These are phyloP conservation scores for Potorous gilbertii DNA, from an alignment of 2,797 vertebrate genomes.

Conservation along the genomic window DNA sequence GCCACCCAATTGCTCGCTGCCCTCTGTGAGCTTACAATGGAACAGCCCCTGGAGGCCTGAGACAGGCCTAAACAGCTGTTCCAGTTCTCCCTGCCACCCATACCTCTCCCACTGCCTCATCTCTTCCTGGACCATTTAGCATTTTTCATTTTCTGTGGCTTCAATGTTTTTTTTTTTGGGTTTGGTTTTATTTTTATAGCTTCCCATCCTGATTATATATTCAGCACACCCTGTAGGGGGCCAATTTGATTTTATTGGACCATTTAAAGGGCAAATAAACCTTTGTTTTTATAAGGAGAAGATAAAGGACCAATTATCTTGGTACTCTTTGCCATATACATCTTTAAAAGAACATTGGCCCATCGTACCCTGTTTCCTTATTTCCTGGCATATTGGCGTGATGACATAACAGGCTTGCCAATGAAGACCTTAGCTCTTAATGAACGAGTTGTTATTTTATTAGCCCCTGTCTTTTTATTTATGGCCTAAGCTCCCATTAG, in stretches of 20 bases:
- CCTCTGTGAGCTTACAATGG: slow-evolving; percentile 6
- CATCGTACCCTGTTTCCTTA: slow-evolving; percentile 44
- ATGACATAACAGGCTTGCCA: slow-evolving; percentile 44
- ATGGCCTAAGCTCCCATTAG: slow-evolving; percentile 52
- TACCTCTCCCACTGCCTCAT: background rate
- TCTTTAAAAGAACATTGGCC: slow-evolving; percentile 70
- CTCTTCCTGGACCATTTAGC: slow-evolving; percentile 31
- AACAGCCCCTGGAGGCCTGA: background rate
- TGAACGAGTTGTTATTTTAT: slow-evolving; percentile 64
- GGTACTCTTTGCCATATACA: slow-evolving; percentile 48
- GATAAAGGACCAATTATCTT: slow-evolving; percentile 78
- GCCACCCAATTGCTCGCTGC: slow-evolving; percentile 11
- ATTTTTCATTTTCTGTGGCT: slow-evolving; percentile 57
- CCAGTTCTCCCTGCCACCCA: background rate
- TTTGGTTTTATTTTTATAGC: slow-evolving; percentile 35
- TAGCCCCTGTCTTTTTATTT: slow-evolving; percentile 53
- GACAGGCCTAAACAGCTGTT: background rate
- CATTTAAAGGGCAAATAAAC: slow-evolving; percentile 82
- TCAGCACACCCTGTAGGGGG: slow-evolving; percentile 66
- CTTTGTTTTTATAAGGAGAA: slow-evolving; percentile 78
- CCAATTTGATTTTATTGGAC: slow-evolving; percentile 76
- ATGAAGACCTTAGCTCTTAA: slow-evolving; percentile 54
- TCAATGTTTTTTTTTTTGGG: background rate
- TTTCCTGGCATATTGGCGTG: slow-evolving; percentile 49
- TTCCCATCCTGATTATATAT: slow-evolving; percentile 66